A percentile compares a stretch with the other conserved stretches of the same genome.
Evolutionary conservation across 2,888 invertebrate genomes (phyloP).

Genomic region (Agapostemon virescens): DNA sequence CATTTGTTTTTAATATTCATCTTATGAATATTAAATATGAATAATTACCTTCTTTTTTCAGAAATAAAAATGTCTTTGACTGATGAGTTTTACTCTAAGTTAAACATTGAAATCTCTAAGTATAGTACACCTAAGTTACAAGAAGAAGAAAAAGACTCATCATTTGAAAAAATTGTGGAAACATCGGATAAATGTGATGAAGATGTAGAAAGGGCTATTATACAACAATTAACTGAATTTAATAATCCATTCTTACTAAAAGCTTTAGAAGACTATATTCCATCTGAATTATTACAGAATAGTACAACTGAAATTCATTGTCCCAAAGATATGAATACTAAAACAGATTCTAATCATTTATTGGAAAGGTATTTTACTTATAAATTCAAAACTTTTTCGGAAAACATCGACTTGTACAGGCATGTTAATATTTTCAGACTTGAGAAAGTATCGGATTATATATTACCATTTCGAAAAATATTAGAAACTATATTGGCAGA

Average conservation of each 20-base stretch:
- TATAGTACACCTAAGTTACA: constrained; percentile 55
- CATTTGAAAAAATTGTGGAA: constrained; percentile 29
- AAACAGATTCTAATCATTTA: constrained; percentile 36
- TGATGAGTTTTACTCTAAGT: constrained; percentile 71
- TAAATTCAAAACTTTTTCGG: background rate
- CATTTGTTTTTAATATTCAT: constrained; percentile 3
- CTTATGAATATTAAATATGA: constrained; percentile 6
- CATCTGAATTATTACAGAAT: constrained; percentile 57
- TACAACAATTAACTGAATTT: constrained; percentile 71
- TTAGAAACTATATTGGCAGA: constrained; percentile 78
- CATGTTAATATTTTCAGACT: constrained; percentile 61
- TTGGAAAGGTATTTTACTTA: constrained; percentile 54
- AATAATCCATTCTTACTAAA: constrained; percentile 80
- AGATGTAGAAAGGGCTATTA: constrained; percentile 71
- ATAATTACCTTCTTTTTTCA: constrained; percentile 52
- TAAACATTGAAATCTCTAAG: constrained; percentile 71
- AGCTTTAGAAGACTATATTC: constrained; percentile 80
- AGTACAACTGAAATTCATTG: constrained; percentile 52
- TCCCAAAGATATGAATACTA: background rate
- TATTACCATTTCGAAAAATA: constrained; percentile 80
- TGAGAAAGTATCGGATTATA: constrained; percentile 69
- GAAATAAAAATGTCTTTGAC: constrained; percentile 71
- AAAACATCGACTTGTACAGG: background rate
- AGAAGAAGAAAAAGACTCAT: constrained; percentile 47
- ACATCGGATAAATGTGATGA: constrained; percentile 44